Base-by-base conservation (phyloP, 2,113 vertebrate genomes). In the Vidua chalybeata region DNA sequence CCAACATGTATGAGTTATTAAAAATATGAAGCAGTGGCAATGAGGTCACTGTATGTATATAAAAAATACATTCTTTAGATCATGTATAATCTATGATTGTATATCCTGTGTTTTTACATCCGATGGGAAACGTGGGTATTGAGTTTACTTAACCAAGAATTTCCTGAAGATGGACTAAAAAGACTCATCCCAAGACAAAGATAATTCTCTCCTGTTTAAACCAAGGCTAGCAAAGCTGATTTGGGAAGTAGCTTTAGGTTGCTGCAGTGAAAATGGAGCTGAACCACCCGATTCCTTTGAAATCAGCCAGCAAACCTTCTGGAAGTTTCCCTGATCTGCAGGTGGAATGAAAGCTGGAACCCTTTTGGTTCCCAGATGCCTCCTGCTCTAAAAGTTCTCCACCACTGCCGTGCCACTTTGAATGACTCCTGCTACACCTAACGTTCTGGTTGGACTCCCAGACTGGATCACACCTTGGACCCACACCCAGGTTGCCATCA, bases 361-460 rank as follows among this genome's bases (percentile, higher is more conserved):
- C 8, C 9, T n/a, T 67, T 39, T 4, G 17, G 13, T 35, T 46
- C 28, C 28, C n/a, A 43, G 67, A 7, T 8, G 9, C 8, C 28
- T 84, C 72, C 35, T 15, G 26, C 26, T 20, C 22, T 41, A 71
- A 22, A 72, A 1, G 2, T 22, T 79, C 67, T 49, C n/a, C 37
- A 24, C 22, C 15, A 10, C 3, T 1, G 0, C 15, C 55, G 24
- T 45, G 21, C 1, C 4, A 14, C 26, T 66, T 23, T 43, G 62
- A 48, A 19, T 1, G 3, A 51, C 30, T 82, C n/a, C 58, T 28
- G 67, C 41, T 52, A 7, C 48, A 18, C 45, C 17, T 46, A 62
- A 46, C 69, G 30, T 28, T 51, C 39, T 8, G 1, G 14, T 8
- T 48, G 49, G 59, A 43, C 12, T 48, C 49, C 23, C 35, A 55